Percentiles rank a stretch among this genome's conserved stretches.
These are phyloP conservation scores for Reinhardtius hippoglossoides DNA, from an alignment of 2,113 vertebrate genomes.

Conservation along the genomic window DNA sequence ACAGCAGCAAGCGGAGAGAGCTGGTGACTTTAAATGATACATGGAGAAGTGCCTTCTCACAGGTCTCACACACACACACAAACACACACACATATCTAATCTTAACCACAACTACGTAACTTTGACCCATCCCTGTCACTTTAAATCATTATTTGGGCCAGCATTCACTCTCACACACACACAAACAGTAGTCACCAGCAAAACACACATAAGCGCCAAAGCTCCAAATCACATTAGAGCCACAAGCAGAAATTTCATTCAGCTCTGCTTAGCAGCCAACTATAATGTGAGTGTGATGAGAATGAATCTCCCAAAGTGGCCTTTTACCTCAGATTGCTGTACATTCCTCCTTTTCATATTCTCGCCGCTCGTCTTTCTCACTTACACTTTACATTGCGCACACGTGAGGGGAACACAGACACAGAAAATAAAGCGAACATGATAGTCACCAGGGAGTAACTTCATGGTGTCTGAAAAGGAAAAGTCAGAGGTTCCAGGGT, in stretches of 20 bases:
- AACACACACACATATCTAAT: slow-evolving; percentile 20
- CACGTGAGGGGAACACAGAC: slow-evolving; percentile 1
- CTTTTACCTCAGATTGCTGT: slow-evolving; percentile 18
- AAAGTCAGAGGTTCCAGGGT: slow-evolving; percentile 42
- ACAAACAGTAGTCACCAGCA: slow-evolving; percentile 51
- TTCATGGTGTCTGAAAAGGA: slow-evolving; percentile 38
- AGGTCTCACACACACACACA: slow-evolving; percentile 29
- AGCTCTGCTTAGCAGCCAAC: slow-evolving; percentile 45
- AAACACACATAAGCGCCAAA: slow-evolving; percentile 12
- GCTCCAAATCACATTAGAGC: slow-evolving; percentile 50
- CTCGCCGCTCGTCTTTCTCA: slow-evolving; percentile 6
- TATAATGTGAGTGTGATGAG: slow-evolving; percentile 29
- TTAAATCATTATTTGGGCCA: too few relatives aligned
- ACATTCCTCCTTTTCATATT: slow-evolving; percentile 27
- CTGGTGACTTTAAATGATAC: slow-evolving; percentile 65
- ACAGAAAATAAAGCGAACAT: slow-evolving; percentile 20
- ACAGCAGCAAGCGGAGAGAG: slow-evolving; percentile 66
- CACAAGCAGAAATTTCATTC: slow-evolving; percentile 42
- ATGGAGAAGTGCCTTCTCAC: slow-evolving; percentile 60
- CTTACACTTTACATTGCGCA: neutral
- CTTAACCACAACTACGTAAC: slow-evolving; percentile 8
- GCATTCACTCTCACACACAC: slow-evolving; percentile 32
- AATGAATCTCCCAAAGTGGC: slow-evolving; percentile 24
- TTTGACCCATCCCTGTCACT: too few relatives aligned
- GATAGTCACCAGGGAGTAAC: slow-evolving; percentile 38